phyloP scores from a whole-genome alignment of 2,888 invertebrate species.

The Cyclophora albipunctata region DNA sequence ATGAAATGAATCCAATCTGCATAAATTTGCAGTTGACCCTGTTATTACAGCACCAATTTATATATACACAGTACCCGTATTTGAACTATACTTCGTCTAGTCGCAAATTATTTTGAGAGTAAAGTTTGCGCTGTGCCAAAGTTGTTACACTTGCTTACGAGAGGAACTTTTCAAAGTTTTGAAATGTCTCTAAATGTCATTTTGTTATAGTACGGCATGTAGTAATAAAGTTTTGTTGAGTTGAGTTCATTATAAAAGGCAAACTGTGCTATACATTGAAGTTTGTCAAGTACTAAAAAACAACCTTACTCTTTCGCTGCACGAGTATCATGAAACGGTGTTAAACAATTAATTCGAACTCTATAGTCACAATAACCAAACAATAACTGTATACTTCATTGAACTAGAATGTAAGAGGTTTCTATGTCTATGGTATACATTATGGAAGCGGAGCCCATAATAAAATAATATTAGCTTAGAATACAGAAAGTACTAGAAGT shows the following conservation, averaged over 20 bases:
- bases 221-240: conserved; percentile 11
- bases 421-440: no score
- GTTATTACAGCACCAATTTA: conserved; percentile 45
- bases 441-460: no score
- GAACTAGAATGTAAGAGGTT: no score
- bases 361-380: no score
- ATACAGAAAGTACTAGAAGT: no score
- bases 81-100: conserved; percentile 28
- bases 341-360: no score
- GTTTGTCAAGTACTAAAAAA: no score
- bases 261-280: no score
- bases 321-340: no score
- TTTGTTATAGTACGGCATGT: neutral
- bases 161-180: neutral
- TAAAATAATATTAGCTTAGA: no score
- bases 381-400: no score
- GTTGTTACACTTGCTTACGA: conserved; percentile 19
- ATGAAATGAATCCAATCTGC: conserved; percentile 59
- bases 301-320: no score
- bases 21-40: conserved; percentile 64
- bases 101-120: conserved; percentile 26
- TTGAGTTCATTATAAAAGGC: conserved; percentile 7
- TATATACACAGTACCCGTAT: conserved; percentile 27
- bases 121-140: conserved; percentile 27
- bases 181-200: neutral